Base-by-base conservation (phyloP, 2,797 vertebrate species). In the Cygnus olor region DNA sequence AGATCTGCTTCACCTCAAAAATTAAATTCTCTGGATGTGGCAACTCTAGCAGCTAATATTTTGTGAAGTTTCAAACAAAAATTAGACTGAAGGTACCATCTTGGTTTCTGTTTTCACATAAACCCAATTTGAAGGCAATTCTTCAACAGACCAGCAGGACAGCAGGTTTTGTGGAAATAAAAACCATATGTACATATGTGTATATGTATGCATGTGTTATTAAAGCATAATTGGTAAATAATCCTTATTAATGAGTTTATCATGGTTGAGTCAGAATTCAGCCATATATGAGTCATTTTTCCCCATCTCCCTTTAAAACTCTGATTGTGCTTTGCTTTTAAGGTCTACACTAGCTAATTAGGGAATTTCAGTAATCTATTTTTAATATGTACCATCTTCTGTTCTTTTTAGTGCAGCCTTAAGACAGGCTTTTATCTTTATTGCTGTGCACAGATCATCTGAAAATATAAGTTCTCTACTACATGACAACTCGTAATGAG, bases 341-440 rank as follows among this genome's bases (percentile, higher is more conserved):
- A 96, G 96, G 96, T 91, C 95, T 97, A 85, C 91, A 77, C 96
- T 91, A 96, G 93, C 96, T 97, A 98, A 98, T 97, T 98, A 97
- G 95, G 95, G 93, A 95, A 96, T 96, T 96, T 97, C 97, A 97
- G 97, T 98, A 97, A 97, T 98, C 97, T 98, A 98, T 98, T 98
- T 98, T 98, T 98, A 98, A 98, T 98, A 98, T 95, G 96, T 97
- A 96, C 95, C 96, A 96, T 97, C 94, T 98, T 98, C 97, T 97
- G 97, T 97, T 98, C 97, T 98, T 98, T 98, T 97, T 96, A 97
- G 96, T 98, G 98, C 97, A 97, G 97, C 98, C 97, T 96, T 98
- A 98, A 98, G 98, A 98, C 95, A 98, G 96, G 95, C 98, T 98
- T 98, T 98, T 97, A 98, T 98, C 98, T 98, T 97, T 96, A 97